Evolutionary conservation across 2,888 invertebrate genomes (phyloP).

Genomic region (Lapara coniferarum): DNA sequence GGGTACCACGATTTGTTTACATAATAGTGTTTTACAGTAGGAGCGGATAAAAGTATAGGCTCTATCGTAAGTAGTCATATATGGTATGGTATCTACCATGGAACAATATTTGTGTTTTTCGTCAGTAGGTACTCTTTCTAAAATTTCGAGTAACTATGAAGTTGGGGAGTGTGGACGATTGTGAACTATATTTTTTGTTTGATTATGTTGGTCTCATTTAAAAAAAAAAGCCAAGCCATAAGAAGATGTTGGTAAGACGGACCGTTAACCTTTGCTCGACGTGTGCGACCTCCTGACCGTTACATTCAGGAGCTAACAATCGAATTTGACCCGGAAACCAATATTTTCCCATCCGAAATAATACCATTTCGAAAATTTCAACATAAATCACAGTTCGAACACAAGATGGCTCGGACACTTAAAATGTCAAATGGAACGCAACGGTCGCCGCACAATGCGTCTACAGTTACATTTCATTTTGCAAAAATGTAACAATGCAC

Average conservation of each 20-base stretch:
- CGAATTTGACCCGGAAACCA: slow-evolving; percentile 75
- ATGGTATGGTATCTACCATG: too few relatives aligned
- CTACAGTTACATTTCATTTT: slow-evolving; percentile 75
- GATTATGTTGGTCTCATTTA: too few relatives aligned
- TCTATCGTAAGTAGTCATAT: too few relatives aligned
- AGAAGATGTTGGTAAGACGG: slow-evolving; percentile 32
- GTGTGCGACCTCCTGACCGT: slow-evolving; percentile 77
- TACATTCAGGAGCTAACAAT: slow-evolving; percentile 64
- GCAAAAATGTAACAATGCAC: slow-evolving; percentile 79
- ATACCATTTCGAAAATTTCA: slow-evolving; percentile 58
- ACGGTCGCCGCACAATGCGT: slow-evolving; percentile 70
- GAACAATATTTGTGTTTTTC: too few relatives aligned
- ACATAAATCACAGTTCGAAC: slow-evolving; percentile 80
- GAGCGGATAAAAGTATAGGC: too few relatives aligned
- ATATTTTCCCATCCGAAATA: slow-evolving; percentile 64
- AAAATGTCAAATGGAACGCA: slow-evolving; percentile 77
- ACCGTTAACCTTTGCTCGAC: slow-evolving; percentile 74
- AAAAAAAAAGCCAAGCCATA: background rate
- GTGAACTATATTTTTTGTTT: too few relatives aligned
- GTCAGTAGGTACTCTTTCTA: too few relatives aligned
- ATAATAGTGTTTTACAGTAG: too few relatives aligned
- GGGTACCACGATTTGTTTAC: too few relatives aligned
- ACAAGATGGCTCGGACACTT: slow-evolving; percentile 66
- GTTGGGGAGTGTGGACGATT: too few relatives aligned
- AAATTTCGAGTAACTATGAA: too few relatives aligned